Evolutionary conservation across 2,113 vertebrate species (phyloP).

Genomic region (Diadophis punctatus): DNA sequence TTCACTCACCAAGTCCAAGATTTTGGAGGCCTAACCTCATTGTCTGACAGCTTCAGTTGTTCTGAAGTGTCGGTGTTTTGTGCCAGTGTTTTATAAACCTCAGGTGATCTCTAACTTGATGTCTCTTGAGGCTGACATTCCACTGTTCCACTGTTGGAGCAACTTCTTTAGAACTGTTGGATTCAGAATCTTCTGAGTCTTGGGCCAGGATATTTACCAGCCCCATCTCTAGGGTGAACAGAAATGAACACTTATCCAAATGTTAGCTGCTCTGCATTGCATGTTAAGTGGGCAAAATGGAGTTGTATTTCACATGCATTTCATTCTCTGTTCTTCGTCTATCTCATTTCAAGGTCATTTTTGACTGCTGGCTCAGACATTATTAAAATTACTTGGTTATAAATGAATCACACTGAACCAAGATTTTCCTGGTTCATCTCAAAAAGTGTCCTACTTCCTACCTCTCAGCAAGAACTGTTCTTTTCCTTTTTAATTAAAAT

Average conservation of each 20-base stretch:
- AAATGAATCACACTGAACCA: constrained; percentile 22
- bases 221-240: not conserved
- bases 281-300: not conserved
- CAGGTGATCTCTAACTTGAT: not conserved
- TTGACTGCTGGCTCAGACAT: constrained; percentile 18
- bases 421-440: constrained; percentile 29
- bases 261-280: not conserved
- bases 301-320: not conserved
- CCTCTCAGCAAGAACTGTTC: constrained; percentile 24
- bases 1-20: not conserved
- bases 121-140: not conserved
- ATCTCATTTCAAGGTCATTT: not conserved
- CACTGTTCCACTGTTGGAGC: not conserved
- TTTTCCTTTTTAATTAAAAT: constrained; percentile 44
- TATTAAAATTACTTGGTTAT: constrained; percentile 39
- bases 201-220: not conserved
- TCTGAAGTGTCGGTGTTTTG: too few relatives aligned
- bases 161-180: not conserved
- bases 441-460: constrained; percentile 25
- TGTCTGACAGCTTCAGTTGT: not conserved
- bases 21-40: not conserved
- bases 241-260: not conserved
- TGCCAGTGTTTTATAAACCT: not conserved
- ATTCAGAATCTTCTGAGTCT: not conserved
- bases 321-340: not conserved